A percentile compares a stretch with the other conserved stretches of the same genome.
phyloP scores from a whole-genome alignment of 2,113 vertebrate genomes.

The Oostethus manadensis region DNA sequence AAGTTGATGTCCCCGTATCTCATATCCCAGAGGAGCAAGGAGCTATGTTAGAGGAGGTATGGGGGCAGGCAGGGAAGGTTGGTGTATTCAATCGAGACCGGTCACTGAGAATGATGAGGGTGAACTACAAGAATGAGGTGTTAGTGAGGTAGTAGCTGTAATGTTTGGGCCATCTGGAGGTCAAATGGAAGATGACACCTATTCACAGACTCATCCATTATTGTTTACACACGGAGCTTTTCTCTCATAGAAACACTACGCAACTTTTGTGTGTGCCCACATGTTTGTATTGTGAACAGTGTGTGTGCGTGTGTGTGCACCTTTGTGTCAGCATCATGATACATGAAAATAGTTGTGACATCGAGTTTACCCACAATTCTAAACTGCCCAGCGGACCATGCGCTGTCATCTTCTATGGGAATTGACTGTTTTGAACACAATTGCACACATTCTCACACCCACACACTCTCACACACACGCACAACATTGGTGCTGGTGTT shows the following conservation, averaged over 20 bases:
- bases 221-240: slow-evolving; percentile 6
- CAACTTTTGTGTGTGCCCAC: background rate
- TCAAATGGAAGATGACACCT: background rate
- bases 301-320: background rate
- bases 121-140: background rate
- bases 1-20: no score
- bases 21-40: background rate
- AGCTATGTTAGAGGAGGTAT: background rate
- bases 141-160: background rate
- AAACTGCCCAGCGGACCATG: slow-evolving; percentile 50
- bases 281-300: slow-evolving; percentile 4
- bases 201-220: slow-evolving; percentile 9
- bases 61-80: background rate
- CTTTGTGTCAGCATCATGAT: slow-evolving; percentile 42
- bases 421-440: slow-evolving; percentile 47
- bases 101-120: background rate
- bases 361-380: slow-evolving; percentile 52
- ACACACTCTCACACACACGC: slow-evolving; percentile 4
- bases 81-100: background rate
- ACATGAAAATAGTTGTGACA: slow-evolving; percentile 55
- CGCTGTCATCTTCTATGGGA: slow-evolving; percentile 56
- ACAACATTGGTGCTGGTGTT: slow-evolving; percentile 7
- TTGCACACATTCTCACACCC: background rate
- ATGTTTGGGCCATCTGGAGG: background rate
- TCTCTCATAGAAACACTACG: slow-evolving; percentile 17